Evolutionary conservation across 2,888 invertebrate genomes (phyloP).

Genomic region (Linnaemya tessellans): DNA sequence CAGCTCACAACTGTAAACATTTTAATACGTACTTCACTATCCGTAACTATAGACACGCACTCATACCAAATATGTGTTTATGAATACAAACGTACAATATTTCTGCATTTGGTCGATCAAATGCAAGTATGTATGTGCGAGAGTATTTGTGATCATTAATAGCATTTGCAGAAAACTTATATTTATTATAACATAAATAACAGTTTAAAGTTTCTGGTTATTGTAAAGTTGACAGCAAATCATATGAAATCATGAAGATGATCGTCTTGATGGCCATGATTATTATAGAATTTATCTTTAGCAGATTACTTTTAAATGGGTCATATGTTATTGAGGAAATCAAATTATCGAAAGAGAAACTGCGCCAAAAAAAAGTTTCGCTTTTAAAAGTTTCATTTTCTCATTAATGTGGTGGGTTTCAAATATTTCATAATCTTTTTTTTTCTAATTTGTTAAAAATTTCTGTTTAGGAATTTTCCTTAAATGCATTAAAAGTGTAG

Average conservation of each 20-base stretch:
- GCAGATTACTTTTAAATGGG: slow-evolving; percentile 42
- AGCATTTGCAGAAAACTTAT: slow-evolving; percentile 45
- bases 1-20: not conserved
- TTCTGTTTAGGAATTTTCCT: not conserved
- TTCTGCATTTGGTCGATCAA: not conserved
- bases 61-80: slow-evolving; percentile 15
- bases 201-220: slow-evolving; percentile 48
- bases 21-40: slow-evolving; percentile 2
- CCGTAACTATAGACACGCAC: slow-evolving; percentile 16
- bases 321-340: slow-evolving; percentile 37
- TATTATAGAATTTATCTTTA: slow-evolving; percentile 46
- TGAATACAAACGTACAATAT: not conserved
- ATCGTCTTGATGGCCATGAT: slow-evolving; percentile 43
- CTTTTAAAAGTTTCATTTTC: slow-evolving; percentile 31
- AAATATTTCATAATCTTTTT: slow-evolving; percentile 20
- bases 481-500: not conserved
- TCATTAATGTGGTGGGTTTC: not conserved
- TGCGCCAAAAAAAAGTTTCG: slow-evolving; percentile 32
- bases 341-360: slow-evolving; percentile 59
- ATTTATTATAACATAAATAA: slow-evolving; percentile 64
- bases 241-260: slow-evolving; percentile 40
- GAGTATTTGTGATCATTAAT: slow-evolving; percentile 9
- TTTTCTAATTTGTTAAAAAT: not conserved
- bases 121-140: not conserved
- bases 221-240: slow-evolving; percentile 41